Evolutionary conservation across 2,888 invertebrate species (phyloP).

Genomic region (Pristionchus fissidentatus): DNA sequence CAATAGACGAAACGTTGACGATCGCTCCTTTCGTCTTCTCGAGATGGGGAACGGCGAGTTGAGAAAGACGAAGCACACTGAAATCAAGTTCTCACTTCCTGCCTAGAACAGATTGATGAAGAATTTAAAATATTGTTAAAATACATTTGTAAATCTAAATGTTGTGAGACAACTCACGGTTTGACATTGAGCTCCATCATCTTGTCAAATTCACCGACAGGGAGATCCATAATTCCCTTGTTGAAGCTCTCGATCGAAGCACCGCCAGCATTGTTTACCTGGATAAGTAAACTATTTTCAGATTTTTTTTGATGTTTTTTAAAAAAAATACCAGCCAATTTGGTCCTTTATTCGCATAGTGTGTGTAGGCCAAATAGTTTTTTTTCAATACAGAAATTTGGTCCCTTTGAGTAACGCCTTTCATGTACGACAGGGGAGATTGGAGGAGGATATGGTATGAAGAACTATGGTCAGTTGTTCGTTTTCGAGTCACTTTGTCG

Average conservation of each 20-base stretch:
- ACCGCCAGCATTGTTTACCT: conserved; percentile 2
- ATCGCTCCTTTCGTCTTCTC: neutral
- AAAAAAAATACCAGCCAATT: too few species aligned
- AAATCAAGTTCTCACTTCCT: neutral
- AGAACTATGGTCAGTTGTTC: too few species aligned
- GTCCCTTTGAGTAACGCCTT: too few species aligned
- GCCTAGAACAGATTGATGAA: too few species aligned
- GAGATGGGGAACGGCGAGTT: neutral
- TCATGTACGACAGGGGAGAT: too few species aligned
- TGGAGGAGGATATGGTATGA: neutral
- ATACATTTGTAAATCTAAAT: neutral
- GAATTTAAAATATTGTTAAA: neutral
- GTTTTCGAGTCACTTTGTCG: too few species aligned
- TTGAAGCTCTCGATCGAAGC: neutral
- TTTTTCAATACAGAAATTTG: too few species aligned
- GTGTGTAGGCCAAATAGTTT: too few species aligned
- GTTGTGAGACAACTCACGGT: neutral
- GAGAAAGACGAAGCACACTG: neutral
- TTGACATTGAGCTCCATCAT: conserved; percentile 20
- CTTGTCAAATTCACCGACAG: neutral
- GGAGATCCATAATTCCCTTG: neutral
- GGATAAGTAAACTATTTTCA: neutral
- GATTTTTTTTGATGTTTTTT: too few species aligned
- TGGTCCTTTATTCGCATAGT: too few species aligned
- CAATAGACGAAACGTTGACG: neutral